Evolutionary conservation across 2,888 invertebrate genomes (phyloP).

Genomic region (Poecilus cupreus): DNA sequence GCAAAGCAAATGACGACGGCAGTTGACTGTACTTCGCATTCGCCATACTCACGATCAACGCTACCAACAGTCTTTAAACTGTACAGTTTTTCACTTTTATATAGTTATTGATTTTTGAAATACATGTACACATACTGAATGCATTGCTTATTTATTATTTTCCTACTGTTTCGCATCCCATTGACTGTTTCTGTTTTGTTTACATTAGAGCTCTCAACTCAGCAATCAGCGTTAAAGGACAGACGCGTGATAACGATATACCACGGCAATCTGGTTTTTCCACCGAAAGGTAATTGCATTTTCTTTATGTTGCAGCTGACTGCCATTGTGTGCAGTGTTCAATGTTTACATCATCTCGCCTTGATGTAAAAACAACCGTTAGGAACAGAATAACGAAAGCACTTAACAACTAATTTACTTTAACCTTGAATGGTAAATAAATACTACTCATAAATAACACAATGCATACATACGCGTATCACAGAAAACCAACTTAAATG

Average conservation of each 20-base stretch:
- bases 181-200: too few relatives aligned
- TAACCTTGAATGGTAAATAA: slow-evolving; percentile 38
- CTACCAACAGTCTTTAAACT: slow-evolving; percentile 72
- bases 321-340: slow-evolving; percentile 29
- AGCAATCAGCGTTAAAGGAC: not conserved
- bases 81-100: slow-evolving; percentile 73
- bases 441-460: not conserved
- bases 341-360: slow-evolving; percentile 38
- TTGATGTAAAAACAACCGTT: slow-evolving; percentile 42
- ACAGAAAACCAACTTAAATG: not conserved
- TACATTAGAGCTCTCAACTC: too few relatives aligned
- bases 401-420: slow-evolving; percentile 38
- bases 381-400: slow-evolving; percentile 39
- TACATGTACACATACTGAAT: slow-evolving; percentile 72
- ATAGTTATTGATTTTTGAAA: slow-evolving; percentile 71
- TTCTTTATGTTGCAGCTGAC: slow-evolving; percentile 25
- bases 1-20: slow-evolving; percentile 50
- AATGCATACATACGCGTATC: not conserved
- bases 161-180: not conserved
- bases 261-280: slow-evolving; percentile 33
- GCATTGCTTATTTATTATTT: not conserved
- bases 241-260: slow-evolving; percentile 8
- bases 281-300: slow-evolving; percentile 13
- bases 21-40: slow-evolving; percentile 61
- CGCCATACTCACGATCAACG: slow-evolving; percentile 70